Evolutionary conservation across 2,888 invertebrate species (phyloP).

Genomic region (Pammene fasciana): DNA sequence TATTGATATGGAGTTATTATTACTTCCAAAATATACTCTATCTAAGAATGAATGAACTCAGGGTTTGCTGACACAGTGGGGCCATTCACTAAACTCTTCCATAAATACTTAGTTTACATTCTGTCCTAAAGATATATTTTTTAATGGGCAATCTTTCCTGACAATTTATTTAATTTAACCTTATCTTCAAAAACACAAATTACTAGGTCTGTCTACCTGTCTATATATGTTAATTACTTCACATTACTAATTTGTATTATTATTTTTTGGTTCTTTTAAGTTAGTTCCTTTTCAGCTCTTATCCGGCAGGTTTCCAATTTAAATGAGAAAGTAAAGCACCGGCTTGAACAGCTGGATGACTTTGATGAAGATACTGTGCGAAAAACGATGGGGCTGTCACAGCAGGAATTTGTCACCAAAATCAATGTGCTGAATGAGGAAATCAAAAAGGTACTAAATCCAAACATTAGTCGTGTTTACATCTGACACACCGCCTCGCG

Average conservation of each 20-base stretch:
- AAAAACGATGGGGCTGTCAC: constrained; percentile 94
- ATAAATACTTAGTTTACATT: no score
- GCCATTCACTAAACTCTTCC: no score
- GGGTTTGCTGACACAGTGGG: no score
- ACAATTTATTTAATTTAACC: no score
- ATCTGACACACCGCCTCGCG: no score
- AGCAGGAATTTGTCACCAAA: constrained; percentile 94
- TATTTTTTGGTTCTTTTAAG: constrained; percentile 69
- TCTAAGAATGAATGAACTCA: no score
- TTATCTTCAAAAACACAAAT: no score
- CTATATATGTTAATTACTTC: neutral
- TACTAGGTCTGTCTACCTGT: neutral
- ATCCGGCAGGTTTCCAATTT: constrained; percentile 92
- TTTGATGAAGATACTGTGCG: constrained; percentile 95
- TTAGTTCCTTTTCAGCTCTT: constrained; percentile 85
- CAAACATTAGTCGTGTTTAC: no score
- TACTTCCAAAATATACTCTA: no score
- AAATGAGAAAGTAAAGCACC: constrained; percentile 93
- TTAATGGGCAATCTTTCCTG: no score
- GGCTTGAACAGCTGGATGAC: constrained; percentile 96
- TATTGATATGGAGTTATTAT: no score
- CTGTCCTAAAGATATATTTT: no score
- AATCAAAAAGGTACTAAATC: constrained; percentile 84
- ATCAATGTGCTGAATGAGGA: constrained; percentile 96
- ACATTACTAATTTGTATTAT: constrained; percentile 33